Percentiles rank a stretch among this genome's conserved stretches.
phyloP scores from a whole-genome alignment of 2,113 vertebrate genomes.

The Lasiurus borealis region DNA sequence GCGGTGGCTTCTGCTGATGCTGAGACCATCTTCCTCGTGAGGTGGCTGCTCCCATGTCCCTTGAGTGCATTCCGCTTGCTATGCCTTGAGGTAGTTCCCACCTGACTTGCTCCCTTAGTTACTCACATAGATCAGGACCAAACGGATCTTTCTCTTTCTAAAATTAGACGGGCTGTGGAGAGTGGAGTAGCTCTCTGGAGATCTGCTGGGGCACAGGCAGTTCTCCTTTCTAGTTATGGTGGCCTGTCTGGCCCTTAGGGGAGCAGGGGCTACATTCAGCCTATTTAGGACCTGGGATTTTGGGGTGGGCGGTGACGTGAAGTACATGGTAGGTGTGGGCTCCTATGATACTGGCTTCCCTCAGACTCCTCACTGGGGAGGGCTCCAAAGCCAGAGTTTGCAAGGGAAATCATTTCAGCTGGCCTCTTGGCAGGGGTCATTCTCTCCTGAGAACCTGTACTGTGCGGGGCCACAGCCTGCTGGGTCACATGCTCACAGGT shows the following conservation, averaged over 20 bases:
- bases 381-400: constrained; percentile 59
- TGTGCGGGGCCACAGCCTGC: background rate
- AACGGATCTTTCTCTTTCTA: constrained; percentile 73
- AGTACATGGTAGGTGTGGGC: constrained; percentile 10
- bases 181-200: constrained; percentile 61
- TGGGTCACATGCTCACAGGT: background rate
- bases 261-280: constrained; percentile 39
- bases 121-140: constrained; percentile 46
- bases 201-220: constrained; percentile 59
- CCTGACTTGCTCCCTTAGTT: constrained; percentile 66
- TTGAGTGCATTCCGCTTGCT: background rate
- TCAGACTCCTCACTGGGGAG: background rate
- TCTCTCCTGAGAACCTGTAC: background rate
- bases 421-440: constrained; percentile 44
- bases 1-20: background rate
- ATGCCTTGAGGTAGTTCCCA: constrained; percentile 38
- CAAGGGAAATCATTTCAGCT: constrained; percentile 72
- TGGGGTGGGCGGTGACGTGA: background rate
- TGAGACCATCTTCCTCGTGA: background rate
- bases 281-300: constrained; percentile 52
- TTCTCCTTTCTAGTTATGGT: constrained; percentile 9
- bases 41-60: background rate
- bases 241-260: constrained; percentile 39
- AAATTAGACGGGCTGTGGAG: constrained; percentile 69
- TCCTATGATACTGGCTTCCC: constrained; percentile 4